Evolutionary conservation across 2,888 invertebrate species (phyloP), one percentile per base, ranked within the genome.

Genomic region (Cryptocheilus praepositus): DNA sequence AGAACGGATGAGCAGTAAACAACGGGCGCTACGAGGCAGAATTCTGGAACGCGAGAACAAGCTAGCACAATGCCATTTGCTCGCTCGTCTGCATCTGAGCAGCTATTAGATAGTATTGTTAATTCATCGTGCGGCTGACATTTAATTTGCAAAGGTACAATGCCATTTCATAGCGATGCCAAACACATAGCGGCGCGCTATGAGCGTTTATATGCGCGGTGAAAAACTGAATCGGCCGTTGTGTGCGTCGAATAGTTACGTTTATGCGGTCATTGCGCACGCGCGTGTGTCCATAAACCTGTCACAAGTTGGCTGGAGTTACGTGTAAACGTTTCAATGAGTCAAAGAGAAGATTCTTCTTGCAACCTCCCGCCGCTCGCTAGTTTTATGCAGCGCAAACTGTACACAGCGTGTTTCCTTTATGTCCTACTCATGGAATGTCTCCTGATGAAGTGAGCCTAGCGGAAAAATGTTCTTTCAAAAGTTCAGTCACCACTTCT

Each of bases 71-170:
- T 80, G 75, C 70, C 46, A 62, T 68, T 67, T 36, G 66, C 72
- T 60, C 72, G 74, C 71, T 79, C 71, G 77, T 80, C 84, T 81
- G 81, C 77, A 74, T 78, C 80, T 81, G 83, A 85, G 77, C 78
- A 80, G 79, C 80, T 79, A 85, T 85, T 85, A 82, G 86, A 85
- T 84, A 85, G 83, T 85, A 86, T 86, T 86, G 86, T 86, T 86
- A 85, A 85, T 85, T 85, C 83, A 82, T 83, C 82, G 83, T 84
- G 85, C 74, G 74, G 75, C 80, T 85, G 86, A 86, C 86, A 79
- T 86, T 86, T 85, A 85, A 85, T 85, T 86, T 85, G 76, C 81
- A 74, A 70, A 59, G 46, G 74, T 65, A 85, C 82, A 85, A 85
- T 84, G 63, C 71, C 61, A 36, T 36, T 36, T 36, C 36, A 36